Conservation (phyloP, 2,113 vertebrate species). For the Chascanopsetta lugubris region DNA sequence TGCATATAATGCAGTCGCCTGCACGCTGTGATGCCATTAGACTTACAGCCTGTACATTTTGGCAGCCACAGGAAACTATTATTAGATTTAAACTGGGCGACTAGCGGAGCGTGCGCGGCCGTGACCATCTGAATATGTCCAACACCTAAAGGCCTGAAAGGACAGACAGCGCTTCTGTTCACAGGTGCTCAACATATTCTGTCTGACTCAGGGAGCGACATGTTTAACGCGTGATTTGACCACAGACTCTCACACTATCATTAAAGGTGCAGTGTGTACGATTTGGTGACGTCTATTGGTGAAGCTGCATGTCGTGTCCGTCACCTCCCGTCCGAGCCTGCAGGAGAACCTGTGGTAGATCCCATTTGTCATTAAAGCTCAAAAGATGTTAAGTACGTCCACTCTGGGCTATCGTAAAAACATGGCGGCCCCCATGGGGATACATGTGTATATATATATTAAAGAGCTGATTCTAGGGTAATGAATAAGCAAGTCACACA, state of each 20-base stretch:
- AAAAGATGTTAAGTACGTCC: too few species aligned
- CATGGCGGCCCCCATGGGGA: too few species aligned
- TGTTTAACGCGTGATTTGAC: neutral
- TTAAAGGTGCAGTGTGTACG: too few species aligned
- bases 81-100: constrained; percentile 45
- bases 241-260: neutral
- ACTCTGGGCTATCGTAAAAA: too few species aligned
- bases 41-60: constrained; percentile 50
- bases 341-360: too few species aligned
- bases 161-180: constrained; percentile 22
- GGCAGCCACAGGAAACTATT: constrained; percentile 35
- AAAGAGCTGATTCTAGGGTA: too few species aligned
- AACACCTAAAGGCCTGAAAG: constrained; percentile 30
- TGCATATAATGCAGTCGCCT: constrained; percentile 11
- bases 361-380: too few species aligned
- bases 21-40: constrained; percentile 49
- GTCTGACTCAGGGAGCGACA: constrained; percentile 2
- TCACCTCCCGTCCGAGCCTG: too few species aligned
- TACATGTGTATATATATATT: too few species aligned
- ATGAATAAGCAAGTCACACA: too few species aligned
- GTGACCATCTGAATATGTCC: constrained; percentile 40
- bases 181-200: constrained; percentile 24
- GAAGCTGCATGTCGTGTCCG: too few species aligned
- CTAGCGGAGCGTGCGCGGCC: constrained; percentile 23
- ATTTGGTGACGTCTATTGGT: too few species aligned